phyloP scores from a whole-genome alignment of 2,888 invertebrate genomes.

The Calliopum simillimum region DNA sequence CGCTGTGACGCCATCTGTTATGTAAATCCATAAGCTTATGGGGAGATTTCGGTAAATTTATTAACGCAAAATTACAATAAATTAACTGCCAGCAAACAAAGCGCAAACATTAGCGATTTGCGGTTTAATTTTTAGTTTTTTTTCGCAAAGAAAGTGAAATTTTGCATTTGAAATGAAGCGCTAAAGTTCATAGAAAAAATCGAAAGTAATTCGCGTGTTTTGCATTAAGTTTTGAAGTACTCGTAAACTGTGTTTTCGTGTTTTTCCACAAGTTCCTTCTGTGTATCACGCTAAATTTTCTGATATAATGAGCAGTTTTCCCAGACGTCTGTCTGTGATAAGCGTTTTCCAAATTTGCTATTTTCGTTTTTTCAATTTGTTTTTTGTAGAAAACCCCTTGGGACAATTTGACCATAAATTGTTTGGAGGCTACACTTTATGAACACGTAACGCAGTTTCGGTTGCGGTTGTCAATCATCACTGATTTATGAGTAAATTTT shows the following conservation, averaged over 20 bases:
- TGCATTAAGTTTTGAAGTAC: not conserved
- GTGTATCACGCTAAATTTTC: not conserved
- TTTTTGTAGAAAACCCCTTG: not conserved
- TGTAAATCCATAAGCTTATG: not conserved
- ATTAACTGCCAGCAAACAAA: not conserved
- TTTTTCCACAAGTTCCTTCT: not conserved
- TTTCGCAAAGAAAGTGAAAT: not conserved
- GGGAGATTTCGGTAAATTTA: not conserved
- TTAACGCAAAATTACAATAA: not conserved
- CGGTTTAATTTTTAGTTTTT: no score
- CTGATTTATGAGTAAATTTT: slow-evolving; percentile 20
- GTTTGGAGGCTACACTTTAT: not conserved
- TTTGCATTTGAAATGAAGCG: slow-evolving; percentile 1
- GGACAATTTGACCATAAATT: not conserved
- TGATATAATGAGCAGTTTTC: slow-evolving; percentile 18
- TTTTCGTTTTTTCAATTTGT: not conserved
- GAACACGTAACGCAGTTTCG: slow-evolving; percentile 10
- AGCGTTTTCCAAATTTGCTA: not conserved
- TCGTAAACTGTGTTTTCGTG: not conserved
- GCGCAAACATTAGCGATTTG: no score
- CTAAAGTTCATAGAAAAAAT: not conserved
- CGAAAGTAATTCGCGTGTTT: not conserved
- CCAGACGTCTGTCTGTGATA: not conserved
- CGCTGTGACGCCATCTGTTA: not conserved
- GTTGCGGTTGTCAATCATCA: slow-evolving; percentile 22